A percentile compares a stretch with the other conserved stretches of the same genome.
phyloP scores from a whole-genome alignment of 1,140 invertebrate species.

The Brachionus manjavacas region DNA sequence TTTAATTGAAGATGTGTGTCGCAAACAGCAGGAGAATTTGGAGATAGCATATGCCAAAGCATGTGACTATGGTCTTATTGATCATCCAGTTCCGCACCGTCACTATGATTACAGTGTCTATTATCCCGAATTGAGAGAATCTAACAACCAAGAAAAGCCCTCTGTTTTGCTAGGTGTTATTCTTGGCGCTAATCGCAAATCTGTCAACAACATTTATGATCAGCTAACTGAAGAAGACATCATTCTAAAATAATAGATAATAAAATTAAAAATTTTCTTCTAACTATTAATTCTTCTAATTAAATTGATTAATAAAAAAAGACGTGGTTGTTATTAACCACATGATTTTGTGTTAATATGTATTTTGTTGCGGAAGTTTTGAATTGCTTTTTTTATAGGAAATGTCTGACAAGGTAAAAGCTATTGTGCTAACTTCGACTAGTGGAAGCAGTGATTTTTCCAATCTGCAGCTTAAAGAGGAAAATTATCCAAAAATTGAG shows the following conservation, averaged over 20 bases:
- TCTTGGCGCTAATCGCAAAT: constrained; percentile 26
- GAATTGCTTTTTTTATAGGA: background rate
- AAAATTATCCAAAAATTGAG: constrained; percentile 31
- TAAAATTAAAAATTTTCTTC: background rate
- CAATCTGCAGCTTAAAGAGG: constrained; percentile 35
- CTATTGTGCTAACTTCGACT: constrained; percentile 27
- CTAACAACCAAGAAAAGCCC: background rate
- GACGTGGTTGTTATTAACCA: background rate
- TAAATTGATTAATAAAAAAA: background rate
- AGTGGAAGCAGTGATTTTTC: constrained; percentile 32
- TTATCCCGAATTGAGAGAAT: constrained; percentile 19
- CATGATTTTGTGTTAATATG: no score
- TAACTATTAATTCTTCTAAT: background rate
- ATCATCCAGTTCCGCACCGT: constrained; percentile 31
- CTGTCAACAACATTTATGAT: background rate
- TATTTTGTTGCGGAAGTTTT: background rate
- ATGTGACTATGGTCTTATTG: constrained; percentile 36
- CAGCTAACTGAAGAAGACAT: constrained; percentile 39
- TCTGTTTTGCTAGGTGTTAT: constrained; percentile 20
- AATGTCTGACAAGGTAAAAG: constrained; percentile 37
- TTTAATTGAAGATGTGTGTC: constrained; percentile 65
- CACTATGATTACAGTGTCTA: constrained; percentile 33
- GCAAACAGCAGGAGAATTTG: constrained; percentile 69
- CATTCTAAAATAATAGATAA: constrained; percentile 7
- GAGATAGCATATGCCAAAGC: constrained; percentile 71